These are phyloP conservation scores for Actinemys pallida DNA, from an alignment of 2,113 vertebrate genomes.

Conservation along the genomic window DNA sequence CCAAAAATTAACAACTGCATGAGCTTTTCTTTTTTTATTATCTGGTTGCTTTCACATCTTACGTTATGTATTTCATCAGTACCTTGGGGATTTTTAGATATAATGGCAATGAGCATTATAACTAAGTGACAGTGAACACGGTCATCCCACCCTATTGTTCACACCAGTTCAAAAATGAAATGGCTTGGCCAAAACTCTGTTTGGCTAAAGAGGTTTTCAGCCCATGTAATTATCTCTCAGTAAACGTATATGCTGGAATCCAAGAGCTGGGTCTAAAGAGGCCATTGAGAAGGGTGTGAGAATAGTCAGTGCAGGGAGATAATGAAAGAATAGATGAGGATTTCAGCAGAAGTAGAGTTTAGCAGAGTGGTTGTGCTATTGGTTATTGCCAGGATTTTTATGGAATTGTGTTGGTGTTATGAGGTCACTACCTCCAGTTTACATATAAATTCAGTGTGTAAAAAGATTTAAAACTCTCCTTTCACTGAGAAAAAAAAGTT, in stretches of 20 bases:
- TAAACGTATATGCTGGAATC: neutral
- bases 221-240: neutral
- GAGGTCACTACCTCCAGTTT: conserved; percentile 35
- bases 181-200: neutral
- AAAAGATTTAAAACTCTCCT: conserved; percentile 24
- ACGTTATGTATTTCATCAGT: conserved; percentile 57
- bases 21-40: conserved; percentile 51
- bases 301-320: neutral
- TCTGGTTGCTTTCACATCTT: conserved; percentile 70
- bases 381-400: conserved; percentile 49
- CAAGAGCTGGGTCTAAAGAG: conserved; percentile 23
- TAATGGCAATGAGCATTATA: conserved; percentile 29
- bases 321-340: neutral
- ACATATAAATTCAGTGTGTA: conserved; percentile 41
- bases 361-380: neutral
- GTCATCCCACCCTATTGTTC: neutral
- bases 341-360: conserved; percentile 39
- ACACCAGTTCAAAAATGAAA: conserved; percentile 38
- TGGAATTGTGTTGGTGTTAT: neutral
- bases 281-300: neutral
- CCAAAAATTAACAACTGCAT: conserved; percentile 77
- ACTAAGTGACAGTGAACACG: conserved; percentile 24
- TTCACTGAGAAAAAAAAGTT: neutral
- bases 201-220: neutral
- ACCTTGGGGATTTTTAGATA: neutral